These are phyloP conservation scores for Phalacrocorax carbo DNA, from an alignment of 2,113 vertebrate genomes.

Conservation along the genomic window DNA sequence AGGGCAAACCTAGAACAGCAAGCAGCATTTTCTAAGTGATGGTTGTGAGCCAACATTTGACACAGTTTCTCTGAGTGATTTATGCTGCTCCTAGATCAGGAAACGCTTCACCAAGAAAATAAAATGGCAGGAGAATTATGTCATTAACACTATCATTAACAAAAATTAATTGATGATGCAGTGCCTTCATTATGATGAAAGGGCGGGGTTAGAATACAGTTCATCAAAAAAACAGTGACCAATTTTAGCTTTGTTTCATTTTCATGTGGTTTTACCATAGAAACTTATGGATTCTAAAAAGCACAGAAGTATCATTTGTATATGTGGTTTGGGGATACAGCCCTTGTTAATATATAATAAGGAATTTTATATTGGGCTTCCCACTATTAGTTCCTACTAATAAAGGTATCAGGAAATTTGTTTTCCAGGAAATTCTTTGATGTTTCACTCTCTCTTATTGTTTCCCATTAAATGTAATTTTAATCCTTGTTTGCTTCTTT, in stretches of 20 bases:
- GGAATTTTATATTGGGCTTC: not conserved
- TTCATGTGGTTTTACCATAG: not conserved
- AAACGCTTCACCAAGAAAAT: not conserved
- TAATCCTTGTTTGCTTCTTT: conserved; percentile 9
- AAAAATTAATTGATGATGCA: conserved; percentile 47
- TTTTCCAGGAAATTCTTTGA: not conserved
- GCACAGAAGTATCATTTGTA: not conserved
- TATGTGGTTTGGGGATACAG: not conserved
- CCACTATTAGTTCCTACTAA: not conserved
- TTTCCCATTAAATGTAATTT: not conserved
- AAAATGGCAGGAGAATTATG: conserved; percentile 11
- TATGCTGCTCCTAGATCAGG: not conserved
- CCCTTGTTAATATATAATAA: not conserved
- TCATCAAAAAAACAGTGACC: conserved; percentile 1
- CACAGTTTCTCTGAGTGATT: not conserved
- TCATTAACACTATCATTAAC: conserved; percentile 23
- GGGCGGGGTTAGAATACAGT: not conserved
- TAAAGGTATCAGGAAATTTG: not conserved
- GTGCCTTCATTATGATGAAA: conserved; percentile 45
- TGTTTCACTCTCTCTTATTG: not conserved
- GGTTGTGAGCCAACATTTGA: not conserved
- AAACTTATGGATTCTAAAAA: not conserved
- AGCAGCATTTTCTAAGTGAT: not conserved
- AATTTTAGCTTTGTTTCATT: conserved; percentile 7
- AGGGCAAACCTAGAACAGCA: not conserved